phyloP scores from a whole-genome alignment of 2,888 invertebrate species.

The Cacoxenus indagator region DNA sequence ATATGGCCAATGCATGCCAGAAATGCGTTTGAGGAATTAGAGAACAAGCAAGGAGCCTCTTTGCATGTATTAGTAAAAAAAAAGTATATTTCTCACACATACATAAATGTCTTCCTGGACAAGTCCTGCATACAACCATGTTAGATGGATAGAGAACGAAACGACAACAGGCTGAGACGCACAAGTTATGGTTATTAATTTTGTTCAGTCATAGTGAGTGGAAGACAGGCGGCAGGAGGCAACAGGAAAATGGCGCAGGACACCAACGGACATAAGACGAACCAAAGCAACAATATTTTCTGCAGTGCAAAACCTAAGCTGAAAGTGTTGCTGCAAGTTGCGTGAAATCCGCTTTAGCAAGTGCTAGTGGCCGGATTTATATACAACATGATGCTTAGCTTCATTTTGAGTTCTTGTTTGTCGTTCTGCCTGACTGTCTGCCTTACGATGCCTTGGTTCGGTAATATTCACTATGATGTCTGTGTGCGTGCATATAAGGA shows the following conservation, averaged over 20 bases:
- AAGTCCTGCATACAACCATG: background rate
- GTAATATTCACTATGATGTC: no score
- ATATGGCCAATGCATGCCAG: no score
- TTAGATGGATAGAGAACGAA: slow-evolving; percentile 23
- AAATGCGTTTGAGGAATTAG: no score
- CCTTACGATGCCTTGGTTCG: no score
- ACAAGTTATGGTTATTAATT: slow-evolving; percentile 65
- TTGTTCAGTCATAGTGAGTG: slow-evolving; percentile 48
- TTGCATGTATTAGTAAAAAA: background rate
- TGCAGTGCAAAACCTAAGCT: background rate
- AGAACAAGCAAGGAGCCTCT: background rate
- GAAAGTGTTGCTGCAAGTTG: background rate
- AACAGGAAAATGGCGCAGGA: slow-evolving; percentile 25
- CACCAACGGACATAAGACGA: background rate
- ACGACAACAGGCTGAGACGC: slow-evolving; percentile 33
- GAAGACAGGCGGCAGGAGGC: slow-evolving; percentile 10
- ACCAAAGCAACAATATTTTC: background rate
- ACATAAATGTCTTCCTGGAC: background rate
- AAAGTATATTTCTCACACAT: background rate
- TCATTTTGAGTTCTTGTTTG: background rate
- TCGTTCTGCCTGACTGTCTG: slow-evolving; percentile 43
- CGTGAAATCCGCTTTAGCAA: slow-evolving; percentile 55
- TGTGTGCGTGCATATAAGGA: slow-evolving; percentile 6
- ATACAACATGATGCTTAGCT: background rate
- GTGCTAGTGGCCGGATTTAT: slow-evolving; percentile 59